Percentiles rank a stretch among this genome's conserved stretches.
Evolutionary conservation across 2,888 invertebrate genomes (phyloP).

Genomic region (Tenthredo mesomela): DNA sequence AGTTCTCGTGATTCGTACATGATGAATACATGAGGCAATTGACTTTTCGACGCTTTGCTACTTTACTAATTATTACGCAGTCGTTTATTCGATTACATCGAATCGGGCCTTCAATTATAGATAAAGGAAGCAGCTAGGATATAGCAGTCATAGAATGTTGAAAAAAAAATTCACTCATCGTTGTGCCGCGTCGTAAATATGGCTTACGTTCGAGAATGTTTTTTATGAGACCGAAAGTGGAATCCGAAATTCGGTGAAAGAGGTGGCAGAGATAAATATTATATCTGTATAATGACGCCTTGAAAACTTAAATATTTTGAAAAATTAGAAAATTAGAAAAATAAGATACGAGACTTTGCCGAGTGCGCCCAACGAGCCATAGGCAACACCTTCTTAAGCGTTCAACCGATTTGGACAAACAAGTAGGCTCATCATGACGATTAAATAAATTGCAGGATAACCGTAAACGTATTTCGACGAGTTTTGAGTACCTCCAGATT

Average conservation of each 20-base stretch:
- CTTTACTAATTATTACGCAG: background rate
- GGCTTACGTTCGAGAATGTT: background rate
- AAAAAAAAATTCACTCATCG: background rate
- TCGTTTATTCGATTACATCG: background rate
- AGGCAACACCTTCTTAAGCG: background rate
- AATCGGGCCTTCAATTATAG: background rate
- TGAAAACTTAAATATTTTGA: background rate
- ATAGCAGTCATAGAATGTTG: background rate
- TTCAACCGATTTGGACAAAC: constrained; percentile 5
- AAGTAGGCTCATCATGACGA: background rate
- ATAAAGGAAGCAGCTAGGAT: background rate
- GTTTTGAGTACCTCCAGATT: constrained; percentile 32
- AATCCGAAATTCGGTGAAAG: background rate
- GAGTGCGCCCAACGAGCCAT: background rate
- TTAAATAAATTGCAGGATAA: background rate
- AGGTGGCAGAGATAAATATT: background rate
- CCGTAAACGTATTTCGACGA: constrained; percentile 14
- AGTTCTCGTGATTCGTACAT: background rate
- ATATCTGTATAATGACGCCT: background rate
- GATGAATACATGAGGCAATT: background rate
- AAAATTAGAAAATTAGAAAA: background rate
- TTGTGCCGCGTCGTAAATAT: background rate
- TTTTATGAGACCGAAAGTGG: background rate
- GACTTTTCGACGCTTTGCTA: background rate
- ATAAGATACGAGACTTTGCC: background rate